A percentile compares a stretch with the other conserved stretches of the same genome.
Conservation (phyloP, 1,140 invertebrate species). For the Papilio aristodemus region DNA sequence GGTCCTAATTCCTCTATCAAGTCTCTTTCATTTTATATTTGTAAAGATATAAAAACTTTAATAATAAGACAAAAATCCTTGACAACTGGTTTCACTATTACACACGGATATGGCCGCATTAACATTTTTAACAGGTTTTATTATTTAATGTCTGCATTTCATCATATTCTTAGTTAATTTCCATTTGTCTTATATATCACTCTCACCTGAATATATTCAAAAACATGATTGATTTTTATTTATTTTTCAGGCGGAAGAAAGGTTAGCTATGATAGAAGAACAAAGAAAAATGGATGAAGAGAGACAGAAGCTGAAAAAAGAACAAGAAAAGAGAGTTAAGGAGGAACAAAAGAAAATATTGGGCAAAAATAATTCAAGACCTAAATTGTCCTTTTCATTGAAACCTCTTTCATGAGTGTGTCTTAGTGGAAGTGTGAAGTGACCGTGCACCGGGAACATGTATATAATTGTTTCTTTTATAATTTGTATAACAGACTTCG, state of each 20-base stretch:
- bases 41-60: neutral
- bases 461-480: constrained; percentile 23
- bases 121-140: constrained; percentile 16
- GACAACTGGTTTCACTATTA: constrained; percentile 3
- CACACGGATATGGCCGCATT: neutral
- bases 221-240: neutral
- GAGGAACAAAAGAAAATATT: constrained; percentile 98
- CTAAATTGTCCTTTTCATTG: constrained; percentile 95
- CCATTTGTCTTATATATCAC: neutral
- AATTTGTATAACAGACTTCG: neutral
- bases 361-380: constrained; percentile 97
- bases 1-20: too few species aligned
- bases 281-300: constrained; percentile 97
- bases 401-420: constrained; percentile 86
- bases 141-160: neutral
- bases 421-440: constrained; percentile 32
- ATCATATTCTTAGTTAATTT: neutral
- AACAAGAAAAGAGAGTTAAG: constrained; percentile 94
- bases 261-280: constrained; percentile 97
- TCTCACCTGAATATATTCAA: neutral
- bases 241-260: constrained; percentile 93
- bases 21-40: too few species aligned
- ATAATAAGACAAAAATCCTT: neutral
- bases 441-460: constrained; percentile 31
- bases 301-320: constrained; percentile 93